These are phyloP conservation scores for Amiota mariae DNA, from an alignment of 2,888 invertebrate species.

Conservation along the genomic window DNA sequence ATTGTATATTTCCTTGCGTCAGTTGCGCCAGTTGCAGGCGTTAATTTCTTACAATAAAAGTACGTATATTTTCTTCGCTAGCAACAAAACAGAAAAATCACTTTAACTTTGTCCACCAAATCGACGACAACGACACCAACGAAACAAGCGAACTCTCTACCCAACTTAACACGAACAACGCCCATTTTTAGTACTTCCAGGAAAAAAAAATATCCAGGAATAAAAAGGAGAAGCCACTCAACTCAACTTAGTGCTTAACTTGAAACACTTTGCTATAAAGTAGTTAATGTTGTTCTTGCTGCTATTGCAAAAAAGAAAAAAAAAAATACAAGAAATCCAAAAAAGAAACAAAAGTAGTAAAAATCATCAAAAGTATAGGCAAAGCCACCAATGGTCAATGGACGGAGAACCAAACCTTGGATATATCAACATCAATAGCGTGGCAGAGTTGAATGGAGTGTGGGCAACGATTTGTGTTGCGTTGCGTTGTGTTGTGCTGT, in stretches of 20 bases:
- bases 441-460: no score
- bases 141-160: not conserved
- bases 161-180: not conserved
- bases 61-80: not conserved
- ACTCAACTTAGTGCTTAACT: not conserved
- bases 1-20: not conserved
- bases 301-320: not conserved
- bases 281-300: constrained; percentile 23
- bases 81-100: constrained; percentile 24
- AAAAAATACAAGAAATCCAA: not conserved
- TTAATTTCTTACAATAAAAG: constrained; percentile 22
- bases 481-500: no score
- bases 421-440: no score
- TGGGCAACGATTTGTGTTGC: no score
- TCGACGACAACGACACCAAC: no score
- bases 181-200: not conserved
- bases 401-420: not conserved
- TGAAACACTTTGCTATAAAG: constrained; percentile 6
- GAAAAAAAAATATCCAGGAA: not conserved
- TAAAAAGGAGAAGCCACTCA: not conserved
- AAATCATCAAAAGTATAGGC: not conserved
- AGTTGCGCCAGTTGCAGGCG: constrained; percentile 18
- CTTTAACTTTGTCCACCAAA: constrained; percentile 26
- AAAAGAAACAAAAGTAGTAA: constrained; percentile 5
- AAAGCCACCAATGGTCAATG: not conserved